These are phyloP conservation scores for Polia nebulosa DNA, from an alignment of 2,888 invertebrate genomes.

Conservation along the genomic window DNA sequence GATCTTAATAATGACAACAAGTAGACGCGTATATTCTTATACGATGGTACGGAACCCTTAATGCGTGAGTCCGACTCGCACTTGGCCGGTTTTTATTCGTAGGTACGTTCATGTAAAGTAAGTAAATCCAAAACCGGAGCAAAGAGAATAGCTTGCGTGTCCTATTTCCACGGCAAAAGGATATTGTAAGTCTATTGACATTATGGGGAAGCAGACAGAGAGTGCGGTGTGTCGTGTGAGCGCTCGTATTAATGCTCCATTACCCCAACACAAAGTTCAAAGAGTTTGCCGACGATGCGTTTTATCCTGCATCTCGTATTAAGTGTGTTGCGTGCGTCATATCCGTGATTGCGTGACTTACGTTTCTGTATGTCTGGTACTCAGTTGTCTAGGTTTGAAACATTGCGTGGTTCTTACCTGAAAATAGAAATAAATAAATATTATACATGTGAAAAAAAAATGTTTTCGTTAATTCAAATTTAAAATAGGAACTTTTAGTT, in stretches of 20 bases:
- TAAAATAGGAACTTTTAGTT: background rate
- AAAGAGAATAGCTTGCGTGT: constrained; percentile 5
- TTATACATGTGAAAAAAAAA: background rate
- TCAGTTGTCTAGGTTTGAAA: background rate
- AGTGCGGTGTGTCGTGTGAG: constrained; percentile 24
- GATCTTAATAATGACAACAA: no score
- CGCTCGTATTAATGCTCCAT: constrained; percentile 68
- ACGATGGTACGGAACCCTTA: no score
- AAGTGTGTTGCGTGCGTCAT: constrained; percentile 16
- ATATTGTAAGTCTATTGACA: constrained; percentile 42
- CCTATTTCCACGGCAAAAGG: constrained; percentile 38
- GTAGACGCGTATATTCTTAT: no score
- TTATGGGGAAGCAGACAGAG: constrained; percentile 7
- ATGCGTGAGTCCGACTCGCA: no score
- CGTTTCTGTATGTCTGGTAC: background rate
- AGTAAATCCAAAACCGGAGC: background rate
- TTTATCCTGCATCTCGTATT: constrained; percentile 45
- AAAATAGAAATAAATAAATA: constrained; percentile 17
- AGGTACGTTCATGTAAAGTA: background rate
- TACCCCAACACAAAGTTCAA: constrained; percentile 60
- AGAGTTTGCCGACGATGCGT: constrained; percentile 41
- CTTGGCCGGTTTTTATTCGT: no score
- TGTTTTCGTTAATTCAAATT: background rate
- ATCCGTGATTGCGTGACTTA: background rate
- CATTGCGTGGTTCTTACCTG: constrained; percentile 33